Evolutionary conservation across 2,888 invertebrate genomes (phyloP).

Genomic region (Notodonta ziczac): DNA sequence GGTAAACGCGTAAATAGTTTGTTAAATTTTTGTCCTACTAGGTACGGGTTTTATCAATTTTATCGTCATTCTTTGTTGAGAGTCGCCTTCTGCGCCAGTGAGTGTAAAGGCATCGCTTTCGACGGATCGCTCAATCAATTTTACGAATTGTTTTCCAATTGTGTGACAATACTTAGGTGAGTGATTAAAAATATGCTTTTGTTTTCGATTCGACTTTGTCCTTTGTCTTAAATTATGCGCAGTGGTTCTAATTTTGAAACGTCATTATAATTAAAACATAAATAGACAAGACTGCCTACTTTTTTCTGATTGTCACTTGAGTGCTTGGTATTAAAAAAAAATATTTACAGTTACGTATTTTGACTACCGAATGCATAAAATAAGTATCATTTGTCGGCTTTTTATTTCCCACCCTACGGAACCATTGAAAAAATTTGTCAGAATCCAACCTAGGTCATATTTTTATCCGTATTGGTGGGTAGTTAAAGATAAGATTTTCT

Average conservation of each 20-base stretch:
- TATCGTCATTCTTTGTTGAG: conserved; percentile 62
- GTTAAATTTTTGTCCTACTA: conserved; percentile 39
- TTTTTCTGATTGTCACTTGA: background rate
- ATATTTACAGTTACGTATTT: background rate
- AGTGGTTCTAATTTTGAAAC: background rate
- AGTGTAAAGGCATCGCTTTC: conserved; percentile 81
- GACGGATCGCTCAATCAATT: conserved; percentile 51
- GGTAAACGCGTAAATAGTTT: conserved; percentile 52
- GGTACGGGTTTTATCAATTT: conserved; percentile 54
- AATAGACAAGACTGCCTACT: background rate
- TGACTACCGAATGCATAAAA: too few relatives aligned
- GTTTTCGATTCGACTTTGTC: conserved; percentile 12
- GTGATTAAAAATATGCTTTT: conserved; percentile 29
- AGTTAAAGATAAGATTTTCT: too few relatives aligned
- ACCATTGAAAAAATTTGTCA: too few relatives aligned
- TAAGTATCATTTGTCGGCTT: too few relatives aligned
- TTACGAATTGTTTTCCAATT: conserved; percentile 26
- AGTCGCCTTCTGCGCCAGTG: conserved; percentile 83
- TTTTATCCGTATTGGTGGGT: too few relatives aligned
- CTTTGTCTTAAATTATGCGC: conserved; percentile 5
- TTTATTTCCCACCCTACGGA: too few relatives aligned
- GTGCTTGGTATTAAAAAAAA: background rate
- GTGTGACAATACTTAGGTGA: conserved; percentile 52
- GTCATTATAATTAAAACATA: background rate
- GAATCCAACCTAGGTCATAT: too few relatives aligned